These are phyloP conservation scores for Yponomeuta sedellus DNA, from an alignment of 2,888 invertebrate genomes.

Conservation along the genomic window DNA sequence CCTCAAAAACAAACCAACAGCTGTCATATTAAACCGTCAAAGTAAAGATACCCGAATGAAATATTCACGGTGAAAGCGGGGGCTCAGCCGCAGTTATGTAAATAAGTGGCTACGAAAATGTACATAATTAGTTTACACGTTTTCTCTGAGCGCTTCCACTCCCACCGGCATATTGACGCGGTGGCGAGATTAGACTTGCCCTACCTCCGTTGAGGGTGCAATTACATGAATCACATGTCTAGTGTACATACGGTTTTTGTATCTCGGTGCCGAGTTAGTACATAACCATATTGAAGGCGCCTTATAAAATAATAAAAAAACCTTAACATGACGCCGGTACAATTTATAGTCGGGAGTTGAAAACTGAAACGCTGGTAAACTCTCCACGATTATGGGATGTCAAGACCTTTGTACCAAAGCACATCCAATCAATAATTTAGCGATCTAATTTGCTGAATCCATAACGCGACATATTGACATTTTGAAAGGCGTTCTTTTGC, in stretches of 20 bases:
- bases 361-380: not conserved
- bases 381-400: not conserved
- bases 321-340: not conserved
- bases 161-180: slow-evolving; percentile 54
- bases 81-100: slow-evolving; percentile 72
- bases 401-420: not conserved
- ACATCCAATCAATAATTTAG: not conserved
- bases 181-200: slow-evolving; percentile 57
- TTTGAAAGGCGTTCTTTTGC: slow-evolving; percentile 31
- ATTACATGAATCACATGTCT: slow-evolving; percentile 72
- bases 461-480: slow-evolving; percentile 19
- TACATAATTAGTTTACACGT: slow-evolving; percentile 77
- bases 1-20: slow-evolving; percentile 70
- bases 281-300: too few relatives aligned
- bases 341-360: not conserved
- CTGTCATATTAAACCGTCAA: slow-evolving; percentile 75
- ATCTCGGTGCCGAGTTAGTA: too few relatives aligned
- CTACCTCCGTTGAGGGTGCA: slow-evolving; percentile 70
- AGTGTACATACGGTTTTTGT: slow-evolving; percentile 46
- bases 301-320: not conserved
- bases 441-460: not conserved
- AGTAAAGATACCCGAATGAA: slow-evolving; percentile 74
- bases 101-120: slow-evolving; percentile 76
- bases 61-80: slow-evolving; percentile 75
- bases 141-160: slow-evolving; percentile 57